Evolutionary conservation across 2,888 invertebrate species (phyloP).

Genomic region (Stenoptilia bipunctidactyla): DNA sequence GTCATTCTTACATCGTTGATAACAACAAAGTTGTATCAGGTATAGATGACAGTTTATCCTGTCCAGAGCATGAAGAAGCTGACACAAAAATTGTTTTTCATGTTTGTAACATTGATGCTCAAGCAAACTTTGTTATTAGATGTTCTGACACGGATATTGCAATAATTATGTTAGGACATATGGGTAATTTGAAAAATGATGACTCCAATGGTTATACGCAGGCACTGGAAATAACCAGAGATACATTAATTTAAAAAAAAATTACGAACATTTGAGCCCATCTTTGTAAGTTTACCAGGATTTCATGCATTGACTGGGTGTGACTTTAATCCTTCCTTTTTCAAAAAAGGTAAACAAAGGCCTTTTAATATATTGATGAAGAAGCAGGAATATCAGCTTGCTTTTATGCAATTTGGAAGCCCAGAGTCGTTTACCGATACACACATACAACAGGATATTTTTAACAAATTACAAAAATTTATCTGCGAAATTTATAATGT

Average conservation of each 20-base stretch:
- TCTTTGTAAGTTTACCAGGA: constrained; percentile 14
- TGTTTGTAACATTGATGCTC: neutral
- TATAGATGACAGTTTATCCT: constrained; percentile 2
- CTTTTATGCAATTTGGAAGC: constrained; percentile 5
- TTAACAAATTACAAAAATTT: too few species aligned
- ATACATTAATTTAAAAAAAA: constrained; percentile 9
- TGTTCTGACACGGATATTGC: neutral
- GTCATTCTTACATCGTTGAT: constrained; percentile 1
- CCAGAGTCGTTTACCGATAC: too few species aligned
- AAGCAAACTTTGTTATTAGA: neutral
- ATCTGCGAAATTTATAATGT: too few species aligned
- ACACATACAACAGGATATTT: too few species aligned
- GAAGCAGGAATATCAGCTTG: constrained; percentile 7
- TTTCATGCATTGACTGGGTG: constrained; percentile 17
- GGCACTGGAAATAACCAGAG: constrained; percentile 12
- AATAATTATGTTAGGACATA: neutral
- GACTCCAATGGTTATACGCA: neutral
- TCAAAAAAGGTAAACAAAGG: constrained; percentile 14
- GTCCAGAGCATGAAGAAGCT: constrained; percentile 7
- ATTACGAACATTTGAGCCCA: constrained; percentile 9
- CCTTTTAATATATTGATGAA: constrained; percentile 10
- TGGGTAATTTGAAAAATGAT: neutral
- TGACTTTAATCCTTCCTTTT: constrained; percentile 17
- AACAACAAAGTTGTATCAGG: neutral
- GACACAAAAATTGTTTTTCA: constrained; percentile 8